A percentile compares a stretch with the other conserved stretches of the same genome.
phyloP scores from a whole-genome alignment of 2,113 vertebrate species.

The Dunckerocampus dactyliophorus region DNA sequence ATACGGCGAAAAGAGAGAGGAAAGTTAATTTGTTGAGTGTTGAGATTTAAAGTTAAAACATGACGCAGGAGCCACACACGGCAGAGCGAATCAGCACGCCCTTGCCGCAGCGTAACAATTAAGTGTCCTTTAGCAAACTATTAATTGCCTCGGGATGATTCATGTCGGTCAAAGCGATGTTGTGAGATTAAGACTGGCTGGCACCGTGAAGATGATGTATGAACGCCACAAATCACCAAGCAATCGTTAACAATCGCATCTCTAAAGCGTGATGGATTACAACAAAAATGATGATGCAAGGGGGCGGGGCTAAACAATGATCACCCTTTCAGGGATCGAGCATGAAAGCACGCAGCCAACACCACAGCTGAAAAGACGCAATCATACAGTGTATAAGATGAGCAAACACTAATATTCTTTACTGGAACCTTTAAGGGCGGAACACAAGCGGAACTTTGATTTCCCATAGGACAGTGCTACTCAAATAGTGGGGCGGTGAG shows the following conservation, averaged over 20 bases:
- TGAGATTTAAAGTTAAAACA: conserved; percentile 27
- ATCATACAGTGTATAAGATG: too few relatives aligned
- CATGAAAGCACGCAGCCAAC: too few relatives aligned
- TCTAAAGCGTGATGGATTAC: conserved; percentile 5
- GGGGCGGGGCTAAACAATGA: neutral
- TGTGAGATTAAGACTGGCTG: conserved; percentile 40
- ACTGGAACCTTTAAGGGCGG: too few relatives aligned
- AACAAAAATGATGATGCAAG: neutral
- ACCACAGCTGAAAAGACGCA: too few relatives aligned
- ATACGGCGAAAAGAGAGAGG: conserved; percentile 18
- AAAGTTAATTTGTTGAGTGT: conserved; percentile 19
- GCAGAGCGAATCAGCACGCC: conserved; percentile 18
- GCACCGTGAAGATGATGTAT: conserved; percentile 41
- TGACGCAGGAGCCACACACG: neutral
- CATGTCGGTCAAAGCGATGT: conserved; percentile 37
- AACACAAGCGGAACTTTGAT: too few relatives aligned
- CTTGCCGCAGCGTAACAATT: conserved; percentile 50
- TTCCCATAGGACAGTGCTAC: too few relatives aligned
- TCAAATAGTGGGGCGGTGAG: too few relatives aligned
- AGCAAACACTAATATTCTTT: too few relatives aligned
- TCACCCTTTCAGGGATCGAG: neutral
- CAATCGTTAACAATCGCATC: conserved; percentile 34
- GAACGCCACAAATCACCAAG: conserved; percentile 53
- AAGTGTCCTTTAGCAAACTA: conserved; percentile 50
- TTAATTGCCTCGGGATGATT: conserved; percentile 60